Base-by-base conservation (phyloP, 2,113 vertebrate genomes). In the Athene noctua region DNA sequence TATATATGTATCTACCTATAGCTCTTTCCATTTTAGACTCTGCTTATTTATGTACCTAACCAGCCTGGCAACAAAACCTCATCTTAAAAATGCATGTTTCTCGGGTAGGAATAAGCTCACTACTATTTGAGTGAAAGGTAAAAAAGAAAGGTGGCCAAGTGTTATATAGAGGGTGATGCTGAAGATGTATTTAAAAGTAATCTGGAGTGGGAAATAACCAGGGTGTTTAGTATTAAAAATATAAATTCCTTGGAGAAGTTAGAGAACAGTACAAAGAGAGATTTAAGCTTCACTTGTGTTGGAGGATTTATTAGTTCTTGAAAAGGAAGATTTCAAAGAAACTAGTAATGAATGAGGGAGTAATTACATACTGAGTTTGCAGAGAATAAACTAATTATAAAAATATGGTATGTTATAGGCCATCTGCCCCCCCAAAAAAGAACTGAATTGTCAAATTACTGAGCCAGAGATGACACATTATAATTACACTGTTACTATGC, bases 351-450 rank as follows among this genome's bases (percentile, higher is more conserved):
- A 96, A 94, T 86, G 84, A 97, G 87, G 55, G 78, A 95, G 93
- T 95, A 97, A 96, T 96, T 96, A 95, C 91, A 96, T 90, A 92
- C 86, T 89, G 92, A 92, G 78, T 92, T 94, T 95, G 91, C 89
- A 96, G 84, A 95, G 89, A 96, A 95, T 91, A 96, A 97, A 96
- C 91, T 97, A 97, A 95, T 95, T 94, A 94, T 95, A 94, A 97
- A 97, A 96, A 94, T 94, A 94, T 44, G 86, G 91, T 89, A 49
- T 90, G 82, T 92, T 96, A 91, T 91, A 96, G 94, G 95, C 94
- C 94, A 94, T 95, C 86, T 95, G 90, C 96, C 94, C 94, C 92
- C 81, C 46, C 3, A 4, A 20, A 44, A 84, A 91, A 95, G 73
- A 97, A 94, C 70, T 15, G 66, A 97, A 94, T 91, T 94, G 92